phyloP scores from a whole-genome alignment of 2,888 invertebrate species.

The Lasioglossum calceatum region DNA sequence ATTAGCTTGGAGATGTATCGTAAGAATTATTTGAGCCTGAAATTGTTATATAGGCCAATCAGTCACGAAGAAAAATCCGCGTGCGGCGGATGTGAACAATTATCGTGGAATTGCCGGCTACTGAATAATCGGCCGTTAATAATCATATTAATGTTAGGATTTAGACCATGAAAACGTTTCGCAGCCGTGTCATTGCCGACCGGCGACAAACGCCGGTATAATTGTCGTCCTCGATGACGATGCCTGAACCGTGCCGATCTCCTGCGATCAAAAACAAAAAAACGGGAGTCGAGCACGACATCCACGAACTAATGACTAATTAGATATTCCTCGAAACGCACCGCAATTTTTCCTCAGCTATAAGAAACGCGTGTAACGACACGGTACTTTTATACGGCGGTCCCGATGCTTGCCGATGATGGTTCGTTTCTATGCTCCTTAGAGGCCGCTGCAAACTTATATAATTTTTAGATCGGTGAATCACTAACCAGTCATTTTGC shows the following conservation, averaged over 20 bases:
- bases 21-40: background rate
- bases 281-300: background rate
- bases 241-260: background rate
- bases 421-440: background rate
- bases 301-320: slow-evolving; percentile 19
- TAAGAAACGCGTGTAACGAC: slow-evolving; percentile 16
- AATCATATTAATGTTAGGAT: slow-evolving; percentile 37
- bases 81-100: slow-evolving; percentile 23
- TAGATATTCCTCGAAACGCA: slow-evolving; percentile 22
- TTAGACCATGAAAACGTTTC: slow-evolving; percentile 28
- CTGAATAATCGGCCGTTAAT: slow-evolving; percentile 16
- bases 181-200: slow-evolving; percentile 19
- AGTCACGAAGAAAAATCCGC: slow-evolving; percentile 2
- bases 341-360: slow-evolving; percentile 3
- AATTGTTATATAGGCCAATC: slow-evolving; percentile 7
- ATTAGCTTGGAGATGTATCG: background rate
- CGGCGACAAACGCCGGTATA: slow-evolving; percentile 18
- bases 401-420: background rate
- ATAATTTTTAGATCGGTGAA: slow-evolving; percentile 30
- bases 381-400: background rate
- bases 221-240: slow-evolving; percentile 20
- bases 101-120: slow-evolving; percentile 26
- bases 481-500: slow-evolving; percentile 11
- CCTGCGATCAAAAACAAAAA: background rate
- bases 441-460: background rate